A percentile compares a stretch with the other conserved stretches of the same genome.
Evolutionary conservation across 1,140 invertebrate genomes (phyloP).

Genomic region (Drosophila triauraria): DNA sequence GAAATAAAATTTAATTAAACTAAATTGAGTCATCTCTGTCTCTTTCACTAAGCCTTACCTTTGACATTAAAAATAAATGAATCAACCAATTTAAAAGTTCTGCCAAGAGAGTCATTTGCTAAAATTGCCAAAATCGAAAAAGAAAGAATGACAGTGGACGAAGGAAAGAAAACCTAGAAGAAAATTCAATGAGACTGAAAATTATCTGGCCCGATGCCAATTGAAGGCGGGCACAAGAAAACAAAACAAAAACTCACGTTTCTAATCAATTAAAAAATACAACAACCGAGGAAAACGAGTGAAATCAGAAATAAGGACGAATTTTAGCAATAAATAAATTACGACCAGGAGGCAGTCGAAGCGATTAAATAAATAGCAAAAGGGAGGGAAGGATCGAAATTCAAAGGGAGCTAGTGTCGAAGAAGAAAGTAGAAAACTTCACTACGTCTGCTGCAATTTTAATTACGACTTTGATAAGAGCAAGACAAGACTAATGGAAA

Average conservation of each 20-base stretch:
- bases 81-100: conserved; percentile 44
- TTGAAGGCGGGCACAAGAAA: conserved; percentile 21
- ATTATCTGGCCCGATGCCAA: conserved; percentile 47
- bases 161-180: conserved; percentile 12
- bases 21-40: not conserved
- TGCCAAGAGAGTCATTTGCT: conserved; percentile 64
- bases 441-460: conserved; percentile 53
- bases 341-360: conserved; percentile 32
- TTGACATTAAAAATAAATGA: conserved; percentile 45
- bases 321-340: conserved; percentile 60
- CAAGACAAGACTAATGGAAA: conserved; percentile 24
- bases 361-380: conserved; percentile 37
- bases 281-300: conserved; percentile 1
- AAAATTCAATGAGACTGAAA: conserved; percentile 59
- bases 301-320: conserved; percentile 39
- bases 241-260: conserved; percentile 50
- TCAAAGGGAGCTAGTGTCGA: not conserved
- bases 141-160: not conserved
- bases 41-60: not conserved
- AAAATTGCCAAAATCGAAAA: conserved; percentile 45
- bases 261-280: conserved; percentile 57
- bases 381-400: not conserved
- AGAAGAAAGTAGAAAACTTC: conserved; percentile 14
- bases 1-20: not conserved
- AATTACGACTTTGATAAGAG: conserved; percentile 51